Percentiles rank a stretch among this genome's conserved stretches.
Evolutionary conservation across 2,113 vertebrate genomes (phyloP).

Genomic region (Aramus guarauna): DNA sequence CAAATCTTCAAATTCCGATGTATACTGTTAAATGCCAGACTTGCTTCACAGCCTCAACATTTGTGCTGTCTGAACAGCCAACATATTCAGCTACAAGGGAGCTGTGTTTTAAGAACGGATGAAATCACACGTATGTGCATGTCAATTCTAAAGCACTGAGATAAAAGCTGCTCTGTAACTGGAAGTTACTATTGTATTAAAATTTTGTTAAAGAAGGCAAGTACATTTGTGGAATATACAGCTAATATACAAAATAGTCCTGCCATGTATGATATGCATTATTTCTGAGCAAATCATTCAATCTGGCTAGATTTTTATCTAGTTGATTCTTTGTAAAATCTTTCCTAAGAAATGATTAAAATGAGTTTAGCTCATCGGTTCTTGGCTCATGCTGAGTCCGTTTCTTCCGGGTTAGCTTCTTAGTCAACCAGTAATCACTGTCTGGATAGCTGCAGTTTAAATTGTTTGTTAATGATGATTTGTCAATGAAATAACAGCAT

Average conservation of each 20-base stretch:
- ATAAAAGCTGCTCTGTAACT: background rate
- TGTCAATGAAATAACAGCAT: background rate
- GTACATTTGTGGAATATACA: background rate
- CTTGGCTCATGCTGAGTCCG: background rate
- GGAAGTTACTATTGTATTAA: background rate
- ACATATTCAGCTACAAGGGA: background rate
- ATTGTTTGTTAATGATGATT: background rate
- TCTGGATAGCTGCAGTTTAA: background rate
- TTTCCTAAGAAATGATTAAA: background rate
- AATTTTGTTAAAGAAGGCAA: background rate
- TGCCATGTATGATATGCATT: background rate
- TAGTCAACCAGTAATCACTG: background rate
- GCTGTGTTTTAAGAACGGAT: background rate
- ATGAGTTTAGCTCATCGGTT: background rate
- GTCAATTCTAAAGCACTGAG: background rate
- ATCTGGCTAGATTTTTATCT: background rate
- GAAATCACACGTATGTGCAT: background rate
- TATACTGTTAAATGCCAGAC: background rate
- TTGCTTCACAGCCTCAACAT: background rate
- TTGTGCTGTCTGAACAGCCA: background rate
- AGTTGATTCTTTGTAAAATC: background rate
- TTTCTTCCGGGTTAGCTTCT: background rate
- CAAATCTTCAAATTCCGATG: background rate
- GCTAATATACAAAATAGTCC: background rate
- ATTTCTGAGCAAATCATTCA: background rate